These are phyloP conservation scores for Erynnis tages DNA, from an alignment of 2,888 invertebrate species.

Conservation along the genomic window DNA sequence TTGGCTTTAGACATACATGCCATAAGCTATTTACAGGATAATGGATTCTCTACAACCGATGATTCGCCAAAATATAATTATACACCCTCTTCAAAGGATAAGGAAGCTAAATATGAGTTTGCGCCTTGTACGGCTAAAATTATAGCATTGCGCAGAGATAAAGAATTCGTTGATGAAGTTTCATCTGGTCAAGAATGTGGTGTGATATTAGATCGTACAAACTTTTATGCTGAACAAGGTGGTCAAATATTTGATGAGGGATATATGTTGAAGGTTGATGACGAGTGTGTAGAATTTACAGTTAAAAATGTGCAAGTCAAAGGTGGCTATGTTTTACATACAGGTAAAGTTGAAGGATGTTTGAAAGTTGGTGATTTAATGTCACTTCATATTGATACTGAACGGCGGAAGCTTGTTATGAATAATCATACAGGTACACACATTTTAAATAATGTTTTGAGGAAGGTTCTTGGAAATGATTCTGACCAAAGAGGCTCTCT, in stretches of 20 bases:
- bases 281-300: slow-evolving; percentile 94
- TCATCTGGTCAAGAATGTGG: slow-evolving; percentile 94
- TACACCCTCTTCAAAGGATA: slow-evolving; percentile 81
- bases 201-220: slow-evolving; percentile 93
- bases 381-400: slow-evolving; percentile 89
- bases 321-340: slow-evolving; percentile 97
- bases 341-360: slow-evolving; percentile 93
- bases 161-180: slow-evolving; percentile 92
- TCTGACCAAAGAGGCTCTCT: slow-evolving; percentile 98
- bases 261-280: slow-evolving; percentile 89
- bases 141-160: slow-evolving; percentile 89
- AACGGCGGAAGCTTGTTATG: slow-evolving; percentile 95
- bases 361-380: slow-evolving; percentile 93
- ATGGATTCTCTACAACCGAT: slow-evolving; percentile 89
- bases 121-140: slow-evolving; percentile 87
- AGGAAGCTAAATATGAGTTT: slow-evolving; percentile 89
- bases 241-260: slow-evolving; percentile 99
- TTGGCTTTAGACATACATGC: slow-evolving; percentile 97
- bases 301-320: slow-evolving; percentile 97
- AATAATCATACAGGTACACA: slow-evolving; percentile 99
- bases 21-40: slow-evolving; percentile 93
- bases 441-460: slow-evolving; percentile 95
- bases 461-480: slow-evolving; percentile 93
- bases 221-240: slow-evolving; percentile 99
- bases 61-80: slow-evolving; percentile 97